These are phyloP conservation scores for Epinephelus lanceolatus DNA, from an alignment of 2,113 vertebrate genomes.

Conservation along the genomic window DNA sequence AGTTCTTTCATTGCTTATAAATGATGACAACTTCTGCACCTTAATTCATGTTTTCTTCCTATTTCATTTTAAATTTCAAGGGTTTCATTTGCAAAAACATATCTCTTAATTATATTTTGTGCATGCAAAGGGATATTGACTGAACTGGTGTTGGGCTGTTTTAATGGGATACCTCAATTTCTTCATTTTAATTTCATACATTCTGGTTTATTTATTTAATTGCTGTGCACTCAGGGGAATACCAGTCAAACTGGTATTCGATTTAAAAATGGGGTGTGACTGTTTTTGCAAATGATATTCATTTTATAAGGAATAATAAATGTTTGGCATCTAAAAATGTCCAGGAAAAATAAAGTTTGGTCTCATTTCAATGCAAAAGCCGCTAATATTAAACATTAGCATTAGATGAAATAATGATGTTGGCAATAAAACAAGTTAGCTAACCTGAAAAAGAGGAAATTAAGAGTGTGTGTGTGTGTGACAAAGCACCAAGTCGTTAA, in stretches of 20 bases:
- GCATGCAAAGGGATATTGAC: too few species aligned
- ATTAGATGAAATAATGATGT: background rate
- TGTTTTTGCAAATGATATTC: background rate
- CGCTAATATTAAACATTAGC: background rate
- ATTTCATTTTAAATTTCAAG: background rate
- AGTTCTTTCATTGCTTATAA: background rate
- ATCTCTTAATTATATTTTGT: too few species aligned
- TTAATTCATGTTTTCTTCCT: background rate
- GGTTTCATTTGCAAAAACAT: too few species aligned
- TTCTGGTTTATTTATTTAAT: too few species aligned
- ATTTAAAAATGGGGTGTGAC: background rate
- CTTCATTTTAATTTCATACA: too few species aligned
- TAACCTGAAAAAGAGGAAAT: constrained; percentile 5
- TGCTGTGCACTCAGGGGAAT: too few species aligned
- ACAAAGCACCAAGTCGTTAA: background rate
- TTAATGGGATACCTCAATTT: too few species aligned
- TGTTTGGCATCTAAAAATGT: background rate
- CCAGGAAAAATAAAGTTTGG: background rate
- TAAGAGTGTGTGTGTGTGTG: background rate
- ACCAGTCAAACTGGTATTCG: too few species aligned
- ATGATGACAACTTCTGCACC: background rate
- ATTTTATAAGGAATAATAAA: background rate
- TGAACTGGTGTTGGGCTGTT: too few species aligned
- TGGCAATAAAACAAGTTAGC: background rate
- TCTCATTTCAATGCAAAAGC: background rate